Percentiles rank a stretch among this genome's conserved stretches.
Evolutionary conservation across 2,888 invertebrate species (phyloP).

Genomic region (Phyto melanocephala): DNA sequence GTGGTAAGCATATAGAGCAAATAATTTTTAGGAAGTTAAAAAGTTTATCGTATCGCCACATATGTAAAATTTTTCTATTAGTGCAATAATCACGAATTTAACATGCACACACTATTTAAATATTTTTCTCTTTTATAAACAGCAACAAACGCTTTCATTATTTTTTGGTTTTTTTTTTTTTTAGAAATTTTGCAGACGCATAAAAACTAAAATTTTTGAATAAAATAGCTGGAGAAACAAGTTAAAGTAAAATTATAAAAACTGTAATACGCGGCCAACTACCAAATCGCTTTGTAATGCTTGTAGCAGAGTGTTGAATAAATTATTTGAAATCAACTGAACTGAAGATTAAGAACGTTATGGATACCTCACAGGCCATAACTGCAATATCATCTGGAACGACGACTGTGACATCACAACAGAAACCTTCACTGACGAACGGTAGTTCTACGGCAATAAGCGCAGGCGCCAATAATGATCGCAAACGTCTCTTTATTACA

Average conservation of each 20-base stretch:
- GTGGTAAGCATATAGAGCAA: neutral
- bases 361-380: slow-evolving; percentile 52
- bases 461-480: slow-evolving; percentile 40
- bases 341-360: neutral
- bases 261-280: slow-evolving; percentile 5
- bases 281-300: neutral
- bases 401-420: slow-evolving; percentile 9
- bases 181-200: slow-evolving; percentile 53
- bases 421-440: slow-evolving; percentile 37
- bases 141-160: slow-evolving; percentile 41
- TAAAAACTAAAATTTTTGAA: slow-evolving; percentile 51
- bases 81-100: neutral
- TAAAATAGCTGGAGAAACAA: slow-evolving; percentile 14
- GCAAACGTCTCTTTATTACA: slow-evolving; percentile 77
- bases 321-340: neutral
- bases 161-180: slow-evolving; percentile 30
- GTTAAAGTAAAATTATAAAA: slow-evolving; percentile 21
- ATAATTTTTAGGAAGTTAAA: neutral
- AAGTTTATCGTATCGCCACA: too few relatives aligned
- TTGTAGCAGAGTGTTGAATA: neutral
- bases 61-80: slow-evolving; percentile 3
- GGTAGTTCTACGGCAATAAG: slow-evolving; percentile 23
- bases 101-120: slow-evolving; percentile 15
- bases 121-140: slow-evolving; percentile 29
- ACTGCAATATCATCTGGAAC: slow-evolving; percentile 39